phyloP scores from a whole-genome alignment of 2,888 invertebrate species.

The Chrysina gloriosa region DNA sequence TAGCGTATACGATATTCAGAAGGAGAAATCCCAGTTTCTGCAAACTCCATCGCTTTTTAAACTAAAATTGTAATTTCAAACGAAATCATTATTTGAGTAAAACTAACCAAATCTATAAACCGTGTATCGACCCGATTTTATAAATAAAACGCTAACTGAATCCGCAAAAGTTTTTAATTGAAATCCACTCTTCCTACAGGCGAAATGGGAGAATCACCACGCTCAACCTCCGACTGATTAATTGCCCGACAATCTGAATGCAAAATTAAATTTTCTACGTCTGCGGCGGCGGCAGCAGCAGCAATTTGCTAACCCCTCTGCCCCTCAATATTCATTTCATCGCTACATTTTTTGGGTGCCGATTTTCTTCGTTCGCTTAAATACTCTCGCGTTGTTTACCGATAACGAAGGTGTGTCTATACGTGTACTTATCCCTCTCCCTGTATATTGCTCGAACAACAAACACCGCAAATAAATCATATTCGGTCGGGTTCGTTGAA shows the following conservation, averaged over 20 bases:
- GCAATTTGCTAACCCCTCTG: not conserved
- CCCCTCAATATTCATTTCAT: not conserved
- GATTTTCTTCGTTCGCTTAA: not conserved
- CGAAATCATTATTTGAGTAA: too few species aligned
- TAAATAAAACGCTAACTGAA: slow-evolving; percentile 8
- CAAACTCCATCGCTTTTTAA: too few species aligned
- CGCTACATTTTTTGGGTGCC: not conserved
- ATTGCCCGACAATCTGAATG: slow-evolving; percentile 11
- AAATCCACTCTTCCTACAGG: slow-evolving; percentile 2
- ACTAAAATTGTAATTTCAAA: too few species aligned
- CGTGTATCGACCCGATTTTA: not conserved
- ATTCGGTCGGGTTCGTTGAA: not conserved
- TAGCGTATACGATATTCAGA: too few species aligned
- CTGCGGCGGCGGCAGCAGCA: not conserved
- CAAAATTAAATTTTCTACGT: slow-evolving; percentile 16
- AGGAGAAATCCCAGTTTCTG: too few species aligned
- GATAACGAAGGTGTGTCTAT: not conserved
- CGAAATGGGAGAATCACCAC: not conserved
- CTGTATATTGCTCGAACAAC: not conserved
- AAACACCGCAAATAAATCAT: not conserved
- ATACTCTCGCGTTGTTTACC: not conserved
- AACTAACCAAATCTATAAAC: too few species aligned
- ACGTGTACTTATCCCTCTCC: not conserved
- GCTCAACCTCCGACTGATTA: slow-evolving; percentile 11
- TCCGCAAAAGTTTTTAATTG: not conserved